Base-by-base conservation (phyloP, 2,113 vertebrate genomes). In the Echinops telfairi region DNA sequence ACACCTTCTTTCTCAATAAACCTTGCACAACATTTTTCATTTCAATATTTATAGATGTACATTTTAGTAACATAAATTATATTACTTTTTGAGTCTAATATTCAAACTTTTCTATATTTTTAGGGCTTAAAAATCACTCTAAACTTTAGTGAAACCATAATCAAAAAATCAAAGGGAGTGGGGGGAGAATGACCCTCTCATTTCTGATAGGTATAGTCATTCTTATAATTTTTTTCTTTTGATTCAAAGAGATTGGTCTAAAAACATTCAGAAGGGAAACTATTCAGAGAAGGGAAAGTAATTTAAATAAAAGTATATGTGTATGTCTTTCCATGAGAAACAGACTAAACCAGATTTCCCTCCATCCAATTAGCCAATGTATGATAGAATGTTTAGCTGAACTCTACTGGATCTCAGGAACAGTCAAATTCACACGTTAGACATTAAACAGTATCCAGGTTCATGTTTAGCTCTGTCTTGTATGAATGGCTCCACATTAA, bases 191-290 rank as follows among this genome's bases (percentile, higher is more conserved):
- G 8, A 58, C 31, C 16, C 22, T 87, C 7, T 53, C 68, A 70
- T 36, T 4, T 83, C 43, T 75, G 57, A 17, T 47, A 78, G 47
- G 86, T 83, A 80, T 11, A 70, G 79, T 76, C 80, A 79, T 43
- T 4, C 2, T 27, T 94, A 27, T n/a, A 29, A 25, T 85, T 94
- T 85, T 85, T 53, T 86, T 1, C 93, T 93, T 94, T 82, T 76
- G 43, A 57, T 64, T 3, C 23, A 40, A 20, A 17, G 33, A 73
- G 27, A 66, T 25, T 66, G 29, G 47, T 38, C 36, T 4, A 73
- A n/a, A 71, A 76, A 20, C 19, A 2, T 76, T 76, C 33, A 87
- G 22, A 81, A 87, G 76, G 19, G 57, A 85, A n/a, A 66, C 7
- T 57, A 15, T 58, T 90, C 64, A n/a, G 60, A 53, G 47, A 53